Evolutionary conservation across 2,888 invertebrate species (phyloP), one percentile per base, ranked within the genome.

Genomic region (Diadegma fenestrale): DNA sequence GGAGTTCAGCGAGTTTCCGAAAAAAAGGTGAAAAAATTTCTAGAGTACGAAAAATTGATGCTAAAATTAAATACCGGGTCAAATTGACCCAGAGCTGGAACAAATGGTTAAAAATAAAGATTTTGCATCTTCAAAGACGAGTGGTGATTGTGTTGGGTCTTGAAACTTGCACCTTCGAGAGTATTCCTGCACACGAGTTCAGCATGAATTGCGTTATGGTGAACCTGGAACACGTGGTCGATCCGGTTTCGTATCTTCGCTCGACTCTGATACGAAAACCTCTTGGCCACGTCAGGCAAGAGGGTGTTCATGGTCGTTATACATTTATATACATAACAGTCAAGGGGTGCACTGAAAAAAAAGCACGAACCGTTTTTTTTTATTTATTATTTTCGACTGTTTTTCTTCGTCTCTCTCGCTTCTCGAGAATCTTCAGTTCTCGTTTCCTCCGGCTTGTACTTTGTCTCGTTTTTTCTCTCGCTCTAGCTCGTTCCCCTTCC

Each of bases 291-390:
- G 69, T 51, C 61, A 80, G 33, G 33, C 71, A 61, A 85, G 66
- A 85, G 85, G 72, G 80, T 77, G 58, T 76, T 85, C 82, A 41
- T 22, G 61, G 41, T 64, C 69, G 73, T 81, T 68, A 64, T 77
- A 68, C 54, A 33, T 33, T 33, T 33, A 33, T 33, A 33, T 33
- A 5, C 26, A 78, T 54, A 26, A 58, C 58, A 82, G 77, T 72
- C 71, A 82, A 77, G 76, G 48, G 71, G 45, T 68, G 19, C 43
- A 14, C 14, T 58, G 14, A 14, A 33, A 33, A 33, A 45, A 63
- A 63, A 45, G 54, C 45, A 22, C 22, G 37, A 66, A 41, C 63
- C 26, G 37, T 58, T 76, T 58, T n/a, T 45, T 63, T 64, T 75
- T 73, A 48, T 51, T 8, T 51, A 19, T 51, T 51, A 2, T 51